These are phyloP conservation scores for Myotis pilosus DNA, from an alignment of 2,797 vertebrate species.

Conservation along the genomic window DNA sequence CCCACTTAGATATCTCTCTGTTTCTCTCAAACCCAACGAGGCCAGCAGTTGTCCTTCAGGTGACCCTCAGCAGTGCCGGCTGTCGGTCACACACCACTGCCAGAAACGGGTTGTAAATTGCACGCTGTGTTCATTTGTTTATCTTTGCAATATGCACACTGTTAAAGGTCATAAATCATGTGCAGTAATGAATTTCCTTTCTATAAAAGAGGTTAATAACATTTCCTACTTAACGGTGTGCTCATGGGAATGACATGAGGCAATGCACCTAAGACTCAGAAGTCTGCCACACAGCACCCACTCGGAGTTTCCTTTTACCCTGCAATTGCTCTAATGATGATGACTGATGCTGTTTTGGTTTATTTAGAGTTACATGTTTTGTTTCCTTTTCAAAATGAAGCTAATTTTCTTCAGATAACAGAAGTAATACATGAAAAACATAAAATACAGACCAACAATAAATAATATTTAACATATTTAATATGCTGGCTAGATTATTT, in stretches of 20 bases:
- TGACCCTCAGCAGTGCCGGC: neutral
- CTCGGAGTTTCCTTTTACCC: neutral
- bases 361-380: neutral
- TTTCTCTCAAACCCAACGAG: neutral
- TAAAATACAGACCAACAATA: neutral
- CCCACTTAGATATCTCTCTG: neutral
- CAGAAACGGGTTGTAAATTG: neutral
- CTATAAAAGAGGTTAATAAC: neutral
- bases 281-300: neutral
- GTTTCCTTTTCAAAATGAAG: conserved; percentile 39
- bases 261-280: neutral
- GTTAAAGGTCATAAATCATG: neutral
- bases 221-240: neutral
- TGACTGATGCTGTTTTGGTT: neutral
- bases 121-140: neutral
- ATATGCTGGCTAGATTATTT: neutral
- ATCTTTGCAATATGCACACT: neutral
- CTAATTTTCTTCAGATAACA: neutral
- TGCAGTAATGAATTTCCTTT: neutral
- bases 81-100: neutral
- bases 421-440: neutral
- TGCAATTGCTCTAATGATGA: neutral
- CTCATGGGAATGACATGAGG: neutral
- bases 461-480: neutral
- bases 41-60: accelerated